Base-by-base conservation (phyloP, 2,888 invertebrate genomes). In the Coleophora deauratella region DNA sequence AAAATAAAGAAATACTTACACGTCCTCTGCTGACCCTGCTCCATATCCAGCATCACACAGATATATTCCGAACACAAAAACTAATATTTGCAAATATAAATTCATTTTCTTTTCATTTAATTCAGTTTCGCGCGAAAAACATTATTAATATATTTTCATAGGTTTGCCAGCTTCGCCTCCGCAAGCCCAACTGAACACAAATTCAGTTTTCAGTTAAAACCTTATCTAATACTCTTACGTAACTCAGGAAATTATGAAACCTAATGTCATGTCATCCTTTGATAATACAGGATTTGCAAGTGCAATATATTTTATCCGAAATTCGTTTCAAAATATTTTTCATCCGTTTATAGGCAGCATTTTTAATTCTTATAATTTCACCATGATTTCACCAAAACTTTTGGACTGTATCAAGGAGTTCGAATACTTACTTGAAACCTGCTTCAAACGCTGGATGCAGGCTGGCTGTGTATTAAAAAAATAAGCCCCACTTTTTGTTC, bases 41-140 rank as follows among this genome's bases (percentile, higher is more conserved):
- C 70, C 70, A 57, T 80, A 79, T 33, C 72, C 74, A 50, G 73
- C 73, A 37, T 70, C 59, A 48, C 62, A 63, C 28, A 70, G 28
- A 54, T 61, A 68, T 44, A 67, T 55, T 44, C 57, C 66, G 47
- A 62, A 60, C 28, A 74, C 45, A 42, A 79, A 60, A 52, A 77
- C 56, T 47, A 75, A 62, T 30, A 52, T 51, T 47, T 65, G 61
- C 46, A 59, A 51, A 49, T 67, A 45, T 51, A 65, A 63, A 66
- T 61, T 54, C 69, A 71, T 72, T 49, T 60, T 69, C 28, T 41
- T 10, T 44, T 21, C 21, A 21, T 21, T 21, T 6, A 21, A 6
- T 21, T 21, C 21, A 21, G 21, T 21, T 21, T 21, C 21, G 3
- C 21, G 21, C 21, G 21, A 21, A 21, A 21, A 21, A 21, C 21